These are phyloP conservation scores for Pimephales promelas DNA, from an alignment of 2,113 vertebrate genomes.

Conservation along the genomic window DNA sequence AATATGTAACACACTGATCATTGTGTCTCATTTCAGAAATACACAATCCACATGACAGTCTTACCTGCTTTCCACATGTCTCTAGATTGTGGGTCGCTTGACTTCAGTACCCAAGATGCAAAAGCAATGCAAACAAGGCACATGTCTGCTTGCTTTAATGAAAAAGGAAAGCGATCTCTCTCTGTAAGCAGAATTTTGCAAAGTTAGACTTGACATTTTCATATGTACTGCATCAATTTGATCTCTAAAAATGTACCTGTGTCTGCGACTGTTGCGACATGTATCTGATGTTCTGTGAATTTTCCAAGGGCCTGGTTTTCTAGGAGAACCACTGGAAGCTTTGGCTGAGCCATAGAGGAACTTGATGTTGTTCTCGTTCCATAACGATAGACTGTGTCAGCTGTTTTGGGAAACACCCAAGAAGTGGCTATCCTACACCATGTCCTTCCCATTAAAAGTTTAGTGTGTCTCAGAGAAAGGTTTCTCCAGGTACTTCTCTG, in stretches of 20 bases:
- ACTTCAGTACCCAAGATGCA: conserved; percentile 92
- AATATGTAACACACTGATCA: conserved; percentile 11
- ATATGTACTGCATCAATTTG: neutral
- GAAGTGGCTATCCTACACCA: conserved; percentile 58
- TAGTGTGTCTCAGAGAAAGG: conserved; percentile 60
- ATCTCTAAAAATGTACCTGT: conserved; percentile 2
- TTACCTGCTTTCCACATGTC: conserved; percentile 95
- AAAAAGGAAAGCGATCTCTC: conserved; percentile 64
- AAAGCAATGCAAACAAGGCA: conserved; percentile 96
- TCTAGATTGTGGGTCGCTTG: conserved; percentile 82
- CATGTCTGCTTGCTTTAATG: conserved; percentile 81
- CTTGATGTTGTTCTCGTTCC: conserved; percentile 34
- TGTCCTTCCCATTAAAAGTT: conserved; percentile 64
- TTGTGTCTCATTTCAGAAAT: conserved; percentile 20
- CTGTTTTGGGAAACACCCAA: conserved; percentile 55
- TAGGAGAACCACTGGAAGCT: neutral
- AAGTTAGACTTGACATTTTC: neutral
- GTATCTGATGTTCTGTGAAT: neutral
- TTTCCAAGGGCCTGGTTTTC: neutral
- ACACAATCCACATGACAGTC: conserved; percentile 3
- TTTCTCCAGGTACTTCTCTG: conserved; percentile 60
- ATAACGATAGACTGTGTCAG: neutral
- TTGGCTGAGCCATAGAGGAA: conserved; percentile 5
- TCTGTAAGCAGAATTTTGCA: conserved; percentile 59
- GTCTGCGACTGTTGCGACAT: neutral